Conservation (phyloP, 2,888 invertebrate species). For the Dione vanillae region DNA sequence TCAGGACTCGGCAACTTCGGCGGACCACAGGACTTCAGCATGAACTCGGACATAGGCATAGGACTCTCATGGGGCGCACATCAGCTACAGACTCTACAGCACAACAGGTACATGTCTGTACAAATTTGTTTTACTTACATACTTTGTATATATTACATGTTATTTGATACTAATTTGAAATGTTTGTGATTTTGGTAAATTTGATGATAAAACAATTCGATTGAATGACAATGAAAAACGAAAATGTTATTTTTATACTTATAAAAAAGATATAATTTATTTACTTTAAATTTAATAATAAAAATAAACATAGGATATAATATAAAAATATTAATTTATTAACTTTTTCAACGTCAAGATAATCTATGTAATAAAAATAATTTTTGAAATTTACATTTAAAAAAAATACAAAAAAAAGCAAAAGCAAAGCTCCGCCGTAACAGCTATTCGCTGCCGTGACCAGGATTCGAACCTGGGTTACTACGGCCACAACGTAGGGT, state of each 20-base stretch:
- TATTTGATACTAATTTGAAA: background rate
- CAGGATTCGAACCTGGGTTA: constrained; percentile 91
- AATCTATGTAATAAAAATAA: too few relatives aligned
- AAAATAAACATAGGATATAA: too few relatives aligned
- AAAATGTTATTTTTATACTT: too few relatives aligned
- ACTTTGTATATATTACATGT: constrained; percentile 49
- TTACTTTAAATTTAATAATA: too few relatives aligned
- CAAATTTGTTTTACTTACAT: constrained; percentile 58
- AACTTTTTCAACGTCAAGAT: too few relatives aligned
- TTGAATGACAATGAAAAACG: too few relatives aligned
- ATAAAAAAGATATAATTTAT: too few relatives aligned
- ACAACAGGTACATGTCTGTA: constrained; percentile 87
- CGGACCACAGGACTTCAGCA: constrained; percentile 91
- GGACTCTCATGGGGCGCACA: constrained; percentile 88
- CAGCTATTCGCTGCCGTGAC: constrained; percentile 67
- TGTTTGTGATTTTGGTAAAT: background rate
- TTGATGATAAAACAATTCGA: background rate
- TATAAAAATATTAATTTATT: constrained; percentile 4
- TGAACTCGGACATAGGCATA: constrained; percentile 89
- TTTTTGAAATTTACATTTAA: background rate
- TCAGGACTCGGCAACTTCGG: constrained; percentile 87
- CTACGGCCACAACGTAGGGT: constrained; percentile 91
- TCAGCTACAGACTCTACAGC: constrained; percentile 88
- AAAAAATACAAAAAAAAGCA: constrained; percentile 40
- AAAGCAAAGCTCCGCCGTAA: constrained; percentile 46